Evolutionary conservation across 2,797 vertebrate species (phyloP), one percentile per base, ranked within the genome.

Genomic region (Enteromius mattozi): DNA sequence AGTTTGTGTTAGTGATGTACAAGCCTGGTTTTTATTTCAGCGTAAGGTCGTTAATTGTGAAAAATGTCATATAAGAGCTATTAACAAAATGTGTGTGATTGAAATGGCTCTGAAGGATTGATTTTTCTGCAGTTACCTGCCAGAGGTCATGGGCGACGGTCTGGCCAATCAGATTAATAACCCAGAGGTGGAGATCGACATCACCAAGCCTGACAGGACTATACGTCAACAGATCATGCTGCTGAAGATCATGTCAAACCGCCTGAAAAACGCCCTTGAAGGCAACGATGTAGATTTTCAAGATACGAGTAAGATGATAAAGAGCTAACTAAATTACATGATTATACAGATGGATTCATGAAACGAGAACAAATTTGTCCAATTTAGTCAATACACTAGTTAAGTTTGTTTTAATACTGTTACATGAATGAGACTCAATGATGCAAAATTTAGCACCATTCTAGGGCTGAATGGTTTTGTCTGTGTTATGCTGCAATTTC

Each of bases 151-250:
- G 93, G 97, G 97, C 0, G 97, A 98, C 0, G 98, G 98, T 70
- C 92, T 99, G 3, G 98, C 98, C 88, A 98, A 95, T 91, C 98
- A 99, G 92, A 99, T 99, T 86, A 99, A 99, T 94, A 99, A 99
- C 91, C 98, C 98, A 0, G 98, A 99, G 87, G 97, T 99, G 90
- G 98, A 99, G 65, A 96, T 99, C 51, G 98, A 99, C 94, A 98
- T 99, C 94, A 99, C 98, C 90, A 99, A 98, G 90, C 98, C 98
- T 0, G 98, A 99, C 79, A 98, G 98, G 96, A 95, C 94, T 51
- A 97, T 98, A 89, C 96, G 98, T 27, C 98, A 98, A 77, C 98
- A 99, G 91, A 99, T 99, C 91, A 99, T 99, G 98, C 97, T 98
- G 92, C 93, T 99, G 0, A 98, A 98, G 94, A 96, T 99, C 92